Evolutionary conservation across 92 coral and sea anemone genomes (phyloP).

Genomic region (Metridium senile): DNA sequence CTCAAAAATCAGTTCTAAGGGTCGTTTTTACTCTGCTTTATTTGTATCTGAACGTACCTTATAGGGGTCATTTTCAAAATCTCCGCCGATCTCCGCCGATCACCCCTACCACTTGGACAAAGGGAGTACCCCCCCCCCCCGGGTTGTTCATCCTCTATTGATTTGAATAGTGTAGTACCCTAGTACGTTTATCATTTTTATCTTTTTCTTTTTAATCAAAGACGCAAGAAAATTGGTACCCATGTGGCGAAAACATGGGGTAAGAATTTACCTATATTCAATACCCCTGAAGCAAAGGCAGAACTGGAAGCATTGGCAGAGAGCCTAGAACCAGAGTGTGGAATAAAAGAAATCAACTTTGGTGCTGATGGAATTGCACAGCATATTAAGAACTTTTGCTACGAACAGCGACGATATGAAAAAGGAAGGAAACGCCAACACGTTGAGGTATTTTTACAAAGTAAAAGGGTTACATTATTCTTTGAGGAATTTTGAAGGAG

Average conservation of each 20-base stretch:
- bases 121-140: no score
- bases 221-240: slow-evolving; percentile 42
- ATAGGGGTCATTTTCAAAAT: no score
- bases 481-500: no score
- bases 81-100: no score
- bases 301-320: slow-evolving; percentile 24
- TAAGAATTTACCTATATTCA: slow-evolving; percentile 24
- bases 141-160: no score
- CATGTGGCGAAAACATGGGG: slow-evolving; percentile 33
- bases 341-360: slow-evolving; percentile 21
- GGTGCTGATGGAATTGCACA: slow-evolving; percentile 26
- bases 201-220: slow-evolving; percentile 14
- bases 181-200: neutral
- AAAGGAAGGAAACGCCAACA: neutral
- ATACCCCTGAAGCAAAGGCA: slow-evolving; percentile 31
- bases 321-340: slow-evolving; percentile 19
- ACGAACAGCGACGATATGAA: slow-evolving; percentile 26
- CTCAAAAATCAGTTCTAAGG: no score
- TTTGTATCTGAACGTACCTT: no score
- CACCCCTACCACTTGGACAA: no score
- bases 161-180: neutral
- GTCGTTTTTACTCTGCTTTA: no score
- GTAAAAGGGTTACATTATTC: no score
- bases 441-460: neutral
- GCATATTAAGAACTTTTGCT: slow-evolving; percentile 22